These are phyloP conservation scores for Diacarnus erythraeanus DNA, from an alignment of 37 sponge, comb jelly and placozoan species.

Conservation along the genomic window DNA sequence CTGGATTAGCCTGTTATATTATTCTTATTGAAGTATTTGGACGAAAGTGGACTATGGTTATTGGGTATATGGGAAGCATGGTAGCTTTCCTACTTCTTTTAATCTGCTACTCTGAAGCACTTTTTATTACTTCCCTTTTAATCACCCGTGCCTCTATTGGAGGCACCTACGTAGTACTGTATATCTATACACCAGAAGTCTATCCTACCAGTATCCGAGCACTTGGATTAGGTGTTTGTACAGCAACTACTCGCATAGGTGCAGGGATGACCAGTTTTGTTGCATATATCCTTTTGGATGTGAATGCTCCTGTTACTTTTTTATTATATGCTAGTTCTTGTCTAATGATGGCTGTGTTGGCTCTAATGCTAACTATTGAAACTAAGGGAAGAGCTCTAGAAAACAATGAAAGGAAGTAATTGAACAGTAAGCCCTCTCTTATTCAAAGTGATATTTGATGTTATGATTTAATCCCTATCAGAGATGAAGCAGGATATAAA, in stretches of 20 bases:
- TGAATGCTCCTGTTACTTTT: slow-evolving; percentile 38
- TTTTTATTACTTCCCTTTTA: slow-evolving; percentile 68
- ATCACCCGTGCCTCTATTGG: slow-evolving; percentile 53
- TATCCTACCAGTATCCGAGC: slow-evolving; percentile 77
- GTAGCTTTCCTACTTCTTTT: slow-evolving; percentile 69
- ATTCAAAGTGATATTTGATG: too few species aligned
- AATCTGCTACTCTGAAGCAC: slow-evolving; percentile 52
- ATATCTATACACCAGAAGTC: slow-evolving; percentile 84
- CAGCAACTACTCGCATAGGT: slow-evolving; percentile 65
- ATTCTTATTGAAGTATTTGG: slow-evolving; percentile 74
- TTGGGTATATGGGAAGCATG: slow-evolving; percentile 43
- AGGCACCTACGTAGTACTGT: slow-evolving; percentile 78
- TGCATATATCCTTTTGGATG: slow-evolving; percentile 56
- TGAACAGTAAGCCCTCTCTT: too few species aligned
- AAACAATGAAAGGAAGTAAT: too few species aligned
- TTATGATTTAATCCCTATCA: too few species aligned
- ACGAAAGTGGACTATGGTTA: slow-evolving; percentile 73
- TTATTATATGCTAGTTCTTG: slow-evolving; percentile 41
- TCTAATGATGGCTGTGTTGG: slow-evolving; percentile 18
- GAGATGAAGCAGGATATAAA: too few species aligned
- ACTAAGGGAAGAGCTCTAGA: slow-evolving; percentile 79
- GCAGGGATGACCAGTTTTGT: slow-evolving; percentile 63
- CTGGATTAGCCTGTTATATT: slow-evolving; percentile 65
- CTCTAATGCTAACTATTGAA: slow-evolving; percentile 72
- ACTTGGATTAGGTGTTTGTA: slow-evolving; percentile 54